A percentile compares a stretch with the other conserved stretches of the same genome.
Conservation (phyloP, 2,888 invertebrate species). For the Lepidocyrtoides sp. region DNA sequence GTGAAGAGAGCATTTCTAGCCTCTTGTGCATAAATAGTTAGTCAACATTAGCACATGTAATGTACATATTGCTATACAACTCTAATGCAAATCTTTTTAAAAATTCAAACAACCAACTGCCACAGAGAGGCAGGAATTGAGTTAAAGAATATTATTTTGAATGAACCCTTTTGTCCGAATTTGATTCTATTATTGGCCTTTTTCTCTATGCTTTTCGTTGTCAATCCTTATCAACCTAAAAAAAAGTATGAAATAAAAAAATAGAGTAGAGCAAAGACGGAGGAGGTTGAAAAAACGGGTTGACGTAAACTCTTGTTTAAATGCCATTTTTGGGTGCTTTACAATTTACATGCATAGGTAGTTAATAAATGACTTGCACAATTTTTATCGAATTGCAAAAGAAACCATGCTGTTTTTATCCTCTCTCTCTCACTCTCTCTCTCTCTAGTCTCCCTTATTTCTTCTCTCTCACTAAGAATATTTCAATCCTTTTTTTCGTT, state of each 20-base stretch:
- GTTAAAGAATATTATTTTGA: conserved; percentile 21
- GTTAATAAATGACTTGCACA: conserved; percentile 74
- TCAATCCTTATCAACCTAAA: conserved; percentile 11
- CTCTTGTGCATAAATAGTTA: conserved; percentile 23
- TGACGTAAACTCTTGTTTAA: conserved; percentile 70
- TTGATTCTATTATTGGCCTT: conserved; percentile 2
- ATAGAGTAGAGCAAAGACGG: neutral
- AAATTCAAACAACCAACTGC: no score
- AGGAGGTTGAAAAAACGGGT: conserved; percentile 60
- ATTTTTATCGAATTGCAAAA: conserved; percentile 71
- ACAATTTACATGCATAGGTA: conserved; percentile 47
- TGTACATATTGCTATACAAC: neutral
- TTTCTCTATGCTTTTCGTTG: neutral
- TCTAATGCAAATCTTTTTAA: neutral
- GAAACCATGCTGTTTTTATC: conserved; percentile 72
- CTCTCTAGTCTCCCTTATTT: no score
- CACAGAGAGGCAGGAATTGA: conserved; percentile 2
- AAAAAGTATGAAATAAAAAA: conserved; percentile 7
- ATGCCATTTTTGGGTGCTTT: conserved; percentile 66
- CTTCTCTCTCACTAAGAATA: conserved; percentile 26
- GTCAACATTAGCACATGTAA: conserved; percentile 7
- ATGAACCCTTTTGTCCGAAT: conserved; percentile 22
- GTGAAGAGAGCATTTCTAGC: neutral
- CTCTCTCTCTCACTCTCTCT: conserved; percentile 48
- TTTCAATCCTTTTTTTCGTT: conserved; percentile 64